Evolutionary conservation across 2,888 invertebrate genomes (phyloP).

Genomic region (Galeruca laticollis): DNA sequence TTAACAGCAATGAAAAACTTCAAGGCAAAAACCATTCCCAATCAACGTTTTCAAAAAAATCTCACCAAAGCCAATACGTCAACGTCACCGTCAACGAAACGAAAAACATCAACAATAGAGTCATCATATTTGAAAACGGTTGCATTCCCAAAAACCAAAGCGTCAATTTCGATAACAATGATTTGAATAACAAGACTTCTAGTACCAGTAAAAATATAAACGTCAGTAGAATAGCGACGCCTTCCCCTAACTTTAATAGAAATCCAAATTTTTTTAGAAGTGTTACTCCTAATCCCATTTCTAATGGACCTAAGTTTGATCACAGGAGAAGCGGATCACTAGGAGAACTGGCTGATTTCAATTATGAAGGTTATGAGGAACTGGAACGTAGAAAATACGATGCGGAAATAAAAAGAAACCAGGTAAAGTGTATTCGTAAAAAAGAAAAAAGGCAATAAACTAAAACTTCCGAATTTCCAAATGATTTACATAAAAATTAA

Average conservation of each 20-base stretch:
- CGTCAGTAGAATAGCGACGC: constrained; percentile 64
- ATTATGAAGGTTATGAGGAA: constrained; percentile 48
- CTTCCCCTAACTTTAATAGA: constrained; percentile 70
- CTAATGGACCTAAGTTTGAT: constrained; percentile 54
- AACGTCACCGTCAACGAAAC: constrained; percentile 64
- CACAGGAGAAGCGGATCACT: constrained; percentile 60
- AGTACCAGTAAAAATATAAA: constrained; percentile 60
- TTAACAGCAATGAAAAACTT: constrained; percentile 62
- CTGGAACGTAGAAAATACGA: constrained; percentile 61
- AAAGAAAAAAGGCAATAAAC: background rate
- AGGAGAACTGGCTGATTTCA: constrained; percentile 57
- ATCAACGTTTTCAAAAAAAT: constrained; percentile 60
- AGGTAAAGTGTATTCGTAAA: constrained; percentile 53
- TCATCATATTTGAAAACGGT: constrained; percentile 64
- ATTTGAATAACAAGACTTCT: constrained; percentile 61
- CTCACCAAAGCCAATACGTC: constrained; percentile 61
- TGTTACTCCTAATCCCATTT: constrained; percentile 61
- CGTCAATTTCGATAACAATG: constrained; percentile 61
- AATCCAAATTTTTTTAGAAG: constrained; percentile 64
- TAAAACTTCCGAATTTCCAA: too few relatives aligned
- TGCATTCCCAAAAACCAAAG: constrained; percentile 62
- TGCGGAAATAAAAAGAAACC: constrained; percentile 69
- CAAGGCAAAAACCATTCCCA: constrained; percentile 62
- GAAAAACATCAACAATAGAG: constrained; percentile 65
- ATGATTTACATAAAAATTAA: too few relatives aligned